Evolutionary conservation across 2,797 vertebrate genomes (phyloP).

Genomic region (Nannoperca australis): DNA sequence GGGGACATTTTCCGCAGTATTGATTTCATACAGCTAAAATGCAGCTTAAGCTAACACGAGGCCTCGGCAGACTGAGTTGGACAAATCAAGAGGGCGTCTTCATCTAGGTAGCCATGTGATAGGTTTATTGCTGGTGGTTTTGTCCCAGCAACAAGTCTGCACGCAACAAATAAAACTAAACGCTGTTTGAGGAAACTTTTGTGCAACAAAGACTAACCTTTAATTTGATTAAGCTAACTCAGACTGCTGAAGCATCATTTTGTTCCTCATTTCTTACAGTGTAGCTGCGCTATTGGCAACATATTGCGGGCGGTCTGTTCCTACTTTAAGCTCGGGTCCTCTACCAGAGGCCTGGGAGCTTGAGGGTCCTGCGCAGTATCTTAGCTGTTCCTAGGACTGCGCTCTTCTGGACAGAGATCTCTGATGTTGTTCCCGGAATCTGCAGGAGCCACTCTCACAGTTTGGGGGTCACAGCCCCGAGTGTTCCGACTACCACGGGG

Average conservation of each 20-base stretch:
- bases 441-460: too few species aligned
- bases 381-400: too few species aligned
- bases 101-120: neutral
- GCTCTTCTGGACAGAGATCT: too few species aligned
- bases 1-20: neutral
- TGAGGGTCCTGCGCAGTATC: too few species aligned
- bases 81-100: neutral
- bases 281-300: neutral
- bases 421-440: too few species aligned
- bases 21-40: neutral
- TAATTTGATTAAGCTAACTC: neutral
- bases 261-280: neutral
- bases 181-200: slow-evolving; percentile 8
- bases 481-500: too few species aligned
- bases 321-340: too few species aligned
- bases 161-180: neutral
- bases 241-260: neutral
- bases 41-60: neutral
- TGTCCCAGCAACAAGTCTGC: neutral
- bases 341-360: too few species aligned
- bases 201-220: neutral
- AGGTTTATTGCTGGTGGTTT: neutral
- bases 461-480: too few species aligned
- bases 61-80: neutral
- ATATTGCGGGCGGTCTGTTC: too few species aligned